Evolutionary conservation across 2,113 vertebrate species (phyloP).

Genomic region (Zeus faber): DNA sequence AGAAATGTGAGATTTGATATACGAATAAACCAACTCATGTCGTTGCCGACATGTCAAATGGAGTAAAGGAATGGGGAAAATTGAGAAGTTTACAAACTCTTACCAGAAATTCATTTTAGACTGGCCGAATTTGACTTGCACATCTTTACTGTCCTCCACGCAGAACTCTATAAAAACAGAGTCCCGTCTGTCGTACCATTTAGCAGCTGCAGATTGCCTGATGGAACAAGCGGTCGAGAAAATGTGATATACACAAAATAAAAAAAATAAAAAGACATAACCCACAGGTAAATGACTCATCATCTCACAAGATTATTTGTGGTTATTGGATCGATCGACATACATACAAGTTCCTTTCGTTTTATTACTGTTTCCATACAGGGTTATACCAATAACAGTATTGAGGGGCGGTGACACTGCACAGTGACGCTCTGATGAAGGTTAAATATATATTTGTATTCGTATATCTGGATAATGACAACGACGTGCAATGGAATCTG

Average conservation of each 20-base stretch:
- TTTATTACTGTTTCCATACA: too few species aligned
- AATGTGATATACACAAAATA: not conserved
- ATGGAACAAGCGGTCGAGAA: not conserved
- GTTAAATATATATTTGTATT: too few species aligned
- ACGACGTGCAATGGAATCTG: too few species aligned
- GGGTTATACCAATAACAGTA: too few species aligned
- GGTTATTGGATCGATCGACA: too few species aligned
- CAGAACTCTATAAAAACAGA: slow-evolving; percentile 95
- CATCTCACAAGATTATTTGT: not conserved
- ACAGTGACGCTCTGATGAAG: too few species aligned
- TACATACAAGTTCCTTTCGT: too few species aligned
- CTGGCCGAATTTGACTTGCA: slow-evolving; percentile 89
- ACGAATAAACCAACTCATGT: not conserved
- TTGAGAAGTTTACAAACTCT: slow-evolving; percentile 16
- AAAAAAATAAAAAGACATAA: not conserved
- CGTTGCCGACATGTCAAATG: not conserved
- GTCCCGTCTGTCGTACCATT: slow-evolving; percentile 97
- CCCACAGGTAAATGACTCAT: not conserved
- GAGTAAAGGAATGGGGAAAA: not conserved
- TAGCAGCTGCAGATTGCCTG: slow-evolving; percentile 94
- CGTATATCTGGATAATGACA: too few species aligned
- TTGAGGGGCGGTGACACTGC: too few species aligned
- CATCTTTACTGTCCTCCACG: slow-evolving; percentile 96
- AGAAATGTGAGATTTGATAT: not conserved
- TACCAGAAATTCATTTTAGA: slow-evolving; percentile 91